Evolutionary conservation across 2,797 vertebrate genomes (phyloP).

Genomic region (Gymnothorax javanicus): DNA sequence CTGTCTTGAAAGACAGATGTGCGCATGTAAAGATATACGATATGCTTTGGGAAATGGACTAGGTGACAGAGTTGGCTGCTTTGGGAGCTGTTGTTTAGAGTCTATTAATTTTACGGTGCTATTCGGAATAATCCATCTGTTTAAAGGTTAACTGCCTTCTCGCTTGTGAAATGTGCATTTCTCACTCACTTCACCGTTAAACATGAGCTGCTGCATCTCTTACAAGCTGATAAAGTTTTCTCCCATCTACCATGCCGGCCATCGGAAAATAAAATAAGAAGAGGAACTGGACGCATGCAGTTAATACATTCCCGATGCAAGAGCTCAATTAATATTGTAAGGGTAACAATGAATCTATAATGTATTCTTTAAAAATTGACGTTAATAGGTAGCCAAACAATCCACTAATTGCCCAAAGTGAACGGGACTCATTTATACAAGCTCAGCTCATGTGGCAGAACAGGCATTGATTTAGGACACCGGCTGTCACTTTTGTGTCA

Average conservation of each 20-base stretch:
- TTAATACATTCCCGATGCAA: slow-evolving; percentile 20
- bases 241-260: slow-evolving; percentile 40
- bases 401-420: slow-evolving; percentile 71
- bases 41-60: slow-evolving; percentile 69
- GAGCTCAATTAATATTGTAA: slow-evolving; percentile 26
- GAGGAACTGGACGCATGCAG: not conserved
- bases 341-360: slow-evolving; percentile 40
- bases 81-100: slow-evolving; percentile 62
- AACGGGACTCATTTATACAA: slow-evolving; percentile 70
- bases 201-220: slow-evolving; percentile 13
- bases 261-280: slow-evolving; percentile 31
- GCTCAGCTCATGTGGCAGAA: slow-evolving; percentile 63
- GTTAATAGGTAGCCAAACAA: slow-evolving; percentile 69
- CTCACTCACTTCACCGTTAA: slow-evolving; percentile 63
- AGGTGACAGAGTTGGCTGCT: slow-evolving; percentile 72
- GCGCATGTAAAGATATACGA: slow-evolving; percentile 41
- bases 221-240: slow-evolving; percentile 48
- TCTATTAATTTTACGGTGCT: slow-evolving; percentile 85
- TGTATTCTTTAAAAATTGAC: slow-evolving; percentile 55
- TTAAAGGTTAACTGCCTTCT: slow-evolving; percentile 88
- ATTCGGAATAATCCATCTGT: slow-evolving; percentile 83
- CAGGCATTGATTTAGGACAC: slow-evolving; percentile 69
- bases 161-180: slow-evolving; percentile 76
- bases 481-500: slow-evolving; percentile 73
- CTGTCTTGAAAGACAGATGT: slow-evolving; percentile 45